phyloP scores from a whole-genome alignment of 2,888 invertebrate genomes.

The Cheilosia pagana region DNA sequence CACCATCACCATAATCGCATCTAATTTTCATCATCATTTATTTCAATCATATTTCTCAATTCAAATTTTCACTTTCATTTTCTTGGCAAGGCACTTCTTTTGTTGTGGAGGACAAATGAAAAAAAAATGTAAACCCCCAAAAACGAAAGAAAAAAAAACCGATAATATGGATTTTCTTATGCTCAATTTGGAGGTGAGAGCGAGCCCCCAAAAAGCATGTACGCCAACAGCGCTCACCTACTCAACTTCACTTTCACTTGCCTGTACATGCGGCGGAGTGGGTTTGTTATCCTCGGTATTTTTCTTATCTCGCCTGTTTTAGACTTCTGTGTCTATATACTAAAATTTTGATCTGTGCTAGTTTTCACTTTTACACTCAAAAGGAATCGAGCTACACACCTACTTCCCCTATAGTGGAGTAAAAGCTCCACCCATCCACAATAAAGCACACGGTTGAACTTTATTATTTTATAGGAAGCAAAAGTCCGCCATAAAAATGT shows the following conservation, averaged over 20 bases:
- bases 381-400: background rate
- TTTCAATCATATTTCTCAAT: constrained; percentile 43
- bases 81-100: constrained; percentile 4
- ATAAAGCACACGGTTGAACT: constrained; percentile 22
- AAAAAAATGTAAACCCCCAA: background rate
- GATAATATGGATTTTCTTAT: constrained; percentile 56
- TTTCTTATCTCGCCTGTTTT: background rate
- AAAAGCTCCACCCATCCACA: background rate
- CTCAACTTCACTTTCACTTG: constrained; percentile 57
- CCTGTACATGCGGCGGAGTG: background rate
- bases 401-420: background rate
- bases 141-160: constrained; percentile 24
- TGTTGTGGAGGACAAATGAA: constrained; percentile 1
- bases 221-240: background rate
- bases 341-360: too few species aligned
- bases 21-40: constrained; percentile 62
- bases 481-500: constrained; percentile 23
- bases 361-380: background rate
- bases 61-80: constrained; percentile 14
- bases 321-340: background rate
- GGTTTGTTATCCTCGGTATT: constrained; percentile 6
- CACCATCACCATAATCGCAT: constrained; percentile 33
- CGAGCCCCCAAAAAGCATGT: constrained; percentile 43
- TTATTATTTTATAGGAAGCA: constrained; percentile 19
- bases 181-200: background rate